Conservation (phyloP, 2,888 invertebrate species). For the Phaonia tiefii region DNA sequence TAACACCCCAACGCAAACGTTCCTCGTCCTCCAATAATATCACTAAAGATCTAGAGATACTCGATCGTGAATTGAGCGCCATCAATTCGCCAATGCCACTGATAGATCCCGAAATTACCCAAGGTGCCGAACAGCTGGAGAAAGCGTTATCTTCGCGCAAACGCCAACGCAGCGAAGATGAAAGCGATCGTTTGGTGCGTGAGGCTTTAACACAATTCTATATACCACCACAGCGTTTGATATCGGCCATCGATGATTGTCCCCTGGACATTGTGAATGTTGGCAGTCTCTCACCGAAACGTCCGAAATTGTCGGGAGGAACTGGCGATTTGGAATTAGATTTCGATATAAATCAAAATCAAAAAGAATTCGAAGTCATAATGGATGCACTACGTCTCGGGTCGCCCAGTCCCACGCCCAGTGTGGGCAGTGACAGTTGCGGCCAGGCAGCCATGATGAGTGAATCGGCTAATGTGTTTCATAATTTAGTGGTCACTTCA, state of each 20-base stretch:
- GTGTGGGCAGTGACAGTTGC: conserved; percentile 81
- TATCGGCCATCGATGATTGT: conserved; percentile 86
- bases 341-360: conserved; percentile 80
- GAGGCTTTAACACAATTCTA: conserved; percentile 88
- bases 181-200: conserved; percentile 86
- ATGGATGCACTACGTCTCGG: conserved; percentile 80
- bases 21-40: conserved; percentile 77
- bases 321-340: conserved; percentile 75
- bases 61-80: conserved; percentile 80
- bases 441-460: conserved; percentile 85
- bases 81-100: conserved; percentile 81
- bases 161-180: conserved; percentile 82
- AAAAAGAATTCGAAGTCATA: conserved; percentile 81
- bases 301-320: conserved; percentile 52
- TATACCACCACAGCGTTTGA: conserved; percentile 85
- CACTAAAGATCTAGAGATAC: conserved; percentile 80
- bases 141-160: conserved; percentile 80
- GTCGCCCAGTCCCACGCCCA: conserved; percentile 76
- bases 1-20: conserved; percentile 73
- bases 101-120: conserved; percentile 80
- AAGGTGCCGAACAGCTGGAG: conserved; percentile 80
- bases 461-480: conserved; percentile 81
- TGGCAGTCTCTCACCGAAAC: conserved; percentile 64
- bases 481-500: conserved; percentile 80
- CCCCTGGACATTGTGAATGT: conserved; percentile 76